Percentiles rank a stretch among this genome's conserved stretches.
These are phyloP conservation scores for Archips crataeganus DNA, from an alignment of 2,888 invertebrate species.

Conservation along the genomic window DNA sequence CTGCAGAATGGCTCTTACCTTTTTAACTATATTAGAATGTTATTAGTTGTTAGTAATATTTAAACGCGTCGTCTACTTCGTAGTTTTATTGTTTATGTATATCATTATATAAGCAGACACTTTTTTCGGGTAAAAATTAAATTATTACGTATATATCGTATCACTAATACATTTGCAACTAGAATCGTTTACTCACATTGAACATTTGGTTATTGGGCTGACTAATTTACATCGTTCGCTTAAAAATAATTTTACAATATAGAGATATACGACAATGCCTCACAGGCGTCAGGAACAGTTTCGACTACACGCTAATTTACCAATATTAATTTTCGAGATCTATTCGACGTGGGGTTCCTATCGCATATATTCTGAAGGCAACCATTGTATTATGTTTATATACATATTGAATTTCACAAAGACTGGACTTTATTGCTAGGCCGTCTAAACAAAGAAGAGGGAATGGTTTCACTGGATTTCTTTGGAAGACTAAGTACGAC, in stretches of 20 bases:
- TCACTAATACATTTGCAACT: constrained; percentile 85
- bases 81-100: constrained; percentile 82
- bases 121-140: constrained; percentile 84
- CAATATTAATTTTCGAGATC: constrained; percentile 77
- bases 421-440: constrained; percentile 40
- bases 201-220: constrained; percentile 84
- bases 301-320: constrained; percentile 83
- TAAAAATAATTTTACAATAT: constrained; percentile 72
- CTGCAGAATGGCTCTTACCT: constrained; percentile 37
- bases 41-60: constrained; percentile 6
- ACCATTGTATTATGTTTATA: constrained; percentile 44
- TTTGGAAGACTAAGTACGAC: constrained; percentile 37
- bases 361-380: constrained; percentile 76
- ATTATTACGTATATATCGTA: constrained; percentile 85
- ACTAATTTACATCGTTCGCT: constrained; percentile 77
- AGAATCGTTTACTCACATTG: constrained; percentile 84
- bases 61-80: constrained; percentile 70
- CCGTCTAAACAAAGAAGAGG: constrained; percentile 21
- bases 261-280: constrained; percentile 83
- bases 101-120: constrained; percentile 83
- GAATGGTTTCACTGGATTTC: background rate
- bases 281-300: constrained; percentile 85
- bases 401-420: constrained; percentile 29
- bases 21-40: constrained; percentile 3
- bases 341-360: constrained; percentile 69